phyloP scores from a whole-genome alignment of 2,888 invertebrate species.

The Girardia tigrina region DNA sequence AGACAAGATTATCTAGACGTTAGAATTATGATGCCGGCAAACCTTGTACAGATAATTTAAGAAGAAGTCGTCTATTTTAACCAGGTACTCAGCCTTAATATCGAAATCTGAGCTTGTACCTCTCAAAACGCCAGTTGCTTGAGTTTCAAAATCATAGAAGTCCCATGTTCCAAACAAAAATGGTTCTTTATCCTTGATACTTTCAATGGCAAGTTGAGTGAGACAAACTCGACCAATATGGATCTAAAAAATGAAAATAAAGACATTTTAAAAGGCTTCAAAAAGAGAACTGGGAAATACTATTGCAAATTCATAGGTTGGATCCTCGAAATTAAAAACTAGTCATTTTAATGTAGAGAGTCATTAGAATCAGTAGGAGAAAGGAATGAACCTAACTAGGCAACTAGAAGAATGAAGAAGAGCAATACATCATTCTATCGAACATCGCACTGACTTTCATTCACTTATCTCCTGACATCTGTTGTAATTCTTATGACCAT shows the following conservation, averaged over 20 bases:
- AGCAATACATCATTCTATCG: too few species aligned
- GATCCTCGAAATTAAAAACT: too few species aligned
- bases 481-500: too few species aligned
- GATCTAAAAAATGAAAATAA: conserved; percentile 25
- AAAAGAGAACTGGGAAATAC: too few species aligned
- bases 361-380: too few species aligned
- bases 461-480: too few species aligned
- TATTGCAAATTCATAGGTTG: too few species aligned
- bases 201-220: conserved; percentile 45
- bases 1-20: neutral
- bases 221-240: conserved; percentile 41
- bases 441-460: too few species aligned
- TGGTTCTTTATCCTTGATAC: conserved; percentile 46
- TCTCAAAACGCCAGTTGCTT: conserved; percentile 51
- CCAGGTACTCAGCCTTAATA: conserved; percentile 52
- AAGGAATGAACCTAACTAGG: too few species aligned
- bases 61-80: conserved; percentile 53
- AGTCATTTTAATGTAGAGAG: too few species aligned
- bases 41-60: conserved; percentile 53
- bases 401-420: too few species aligned
- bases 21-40: neutral
- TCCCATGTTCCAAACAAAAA: conserved; percentile 52
- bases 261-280: too few species aligned
- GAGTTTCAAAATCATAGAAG: conserved; percentile 54
- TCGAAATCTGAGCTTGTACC: conserved; percentile 48